Percentiles rank a stretch among this genome's conserved stretches.
Evolutionary conservation across 1,140 invertebrate genomes (phyloP).

Genomic region (Listronotus bonariensis): DNA sequence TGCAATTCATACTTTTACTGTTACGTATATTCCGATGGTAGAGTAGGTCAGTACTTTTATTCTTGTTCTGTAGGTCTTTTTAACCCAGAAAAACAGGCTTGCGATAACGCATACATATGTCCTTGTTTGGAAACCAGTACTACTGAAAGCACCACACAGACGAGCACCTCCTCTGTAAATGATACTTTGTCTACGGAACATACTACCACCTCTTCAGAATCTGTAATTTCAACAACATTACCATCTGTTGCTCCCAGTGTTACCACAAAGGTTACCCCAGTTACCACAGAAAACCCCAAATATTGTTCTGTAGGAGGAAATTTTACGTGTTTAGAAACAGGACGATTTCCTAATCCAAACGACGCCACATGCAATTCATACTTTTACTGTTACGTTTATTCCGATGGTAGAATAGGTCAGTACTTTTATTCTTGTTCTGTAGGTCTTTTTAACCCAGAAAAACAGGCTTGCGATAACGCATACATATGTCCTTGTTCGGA

Average conservation of each 20-base stretch:
- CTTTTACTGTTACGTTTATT: not conserved
- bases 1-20: conserved; percentile 4
- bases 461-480: not conserved
- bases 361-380: conserved; percentile 1
- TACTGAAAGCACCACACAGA: no score
- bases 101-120: not conserved
- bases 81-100: not conserved
- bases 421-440: conserved; percentile 4
- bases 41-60: not conserved
- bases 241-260: not conserved
- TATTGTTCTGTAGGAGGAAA: conserved; percentile 3
- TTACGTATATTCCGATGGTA: not conserved
- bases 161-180: not conserved
- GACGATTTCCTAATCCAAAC: conserved; percentile 1
- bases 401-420: not conserved
- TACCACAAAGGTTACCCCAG: not conserved
- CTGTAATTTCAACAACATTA: not conserved
- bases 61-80: not conserved
- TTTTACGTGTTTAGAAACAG: conserved; percentile 1
- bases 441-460: not conserved
- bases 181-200: not conserved
- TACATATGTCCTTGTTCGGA: conserved; percentile 2
- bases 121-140: no score
- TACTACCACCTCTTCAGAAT: not conserved
- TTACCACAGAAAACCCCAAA: not conserved